Conservation (phyloP, 2,888 invertebrate species). For the Stenodema calcarata region DNA sequence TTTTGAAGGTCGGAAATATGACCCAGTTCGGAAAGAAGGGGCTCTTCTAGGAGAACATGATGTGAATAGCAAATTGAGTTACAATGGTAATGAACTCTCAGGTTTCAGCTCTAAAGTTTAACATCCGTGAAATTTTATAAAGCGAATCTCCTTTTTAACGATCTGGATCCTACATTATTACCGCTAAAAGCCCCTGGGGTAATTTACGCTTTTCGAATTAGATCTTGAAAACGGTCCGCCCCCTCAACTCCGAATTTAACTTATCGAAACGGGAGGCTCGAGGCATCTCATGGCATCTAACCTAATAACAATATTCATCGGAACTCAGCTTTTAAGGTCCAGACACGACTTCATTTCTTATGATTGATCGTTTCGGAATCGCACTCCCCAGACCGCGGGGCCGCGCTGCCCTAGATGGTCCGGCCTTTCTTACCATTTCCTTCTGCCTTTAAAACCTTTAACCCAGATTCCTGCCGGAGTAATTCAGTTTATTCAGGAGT, state of each 20-base stretch:
- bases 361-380: slow-evolving; percentile 26
- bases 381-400: not conserved
- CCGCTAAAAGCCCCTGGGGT: not conserved
- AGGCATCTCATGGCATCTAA: not conserved
- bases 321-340: not conserved
- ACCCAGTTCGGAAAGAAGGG: too few relatives aligned
- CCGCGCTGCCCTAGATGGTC: not conserved
- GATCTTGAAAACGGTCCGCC: not conserved
- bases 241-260: not conserved
- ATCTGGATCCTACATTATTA: not conserved
- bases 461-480: not conserved
- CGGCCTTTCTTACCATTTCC: not conserved
- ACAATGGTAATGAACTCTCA: not conserved
- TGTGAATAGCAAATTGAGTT: too few relatives aligned
- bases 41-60: too few relatives aligned
- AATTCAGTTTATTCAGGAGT: not conserved
- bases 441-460: not conserved
- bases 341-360: slow-evolving; percentile 24
- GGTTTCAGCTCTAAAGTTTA: not conserved
- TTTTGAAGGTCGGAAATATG: too few relatives aligned
- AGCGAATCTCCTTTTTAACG: not conserved
- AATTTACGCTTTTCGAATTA: not conserved
- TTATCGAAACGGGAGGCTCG: not conserved
- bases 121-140: not conserved
- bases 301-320: slow-evolving; percentile 2